These are phyloP conservation scores for Lamprologus sp. DNA, from an alignment of 2,113 vertebrate genomes.

Conservation along the genomic window DNA sequence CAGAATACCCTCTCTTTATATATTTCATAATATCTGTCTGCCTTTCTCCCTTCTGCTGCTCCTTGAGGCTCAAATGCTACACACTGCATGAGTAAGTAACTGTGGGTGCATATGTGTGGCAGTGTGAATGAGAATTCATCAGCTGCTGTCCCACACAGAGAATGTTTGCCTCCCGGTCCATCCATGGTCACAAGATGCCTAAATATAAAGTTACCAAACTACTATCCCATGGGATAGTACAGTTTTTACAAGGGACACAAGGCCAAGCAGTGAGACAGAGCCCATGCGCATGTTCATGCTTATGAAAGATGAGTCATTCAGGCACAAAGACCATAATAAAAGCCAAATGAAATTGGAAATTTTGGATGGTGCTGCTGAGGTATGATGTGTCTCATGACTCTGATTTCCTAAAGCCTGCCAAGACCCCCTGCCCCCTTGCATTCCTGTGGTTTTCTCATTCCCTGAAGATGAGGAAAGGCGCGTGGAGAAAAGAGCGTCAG, in stretches of 20 bases:
- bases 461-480: conserved; percentile 16
- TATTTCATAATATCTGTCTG: not conserved
- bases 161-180: conserved; percentile 26
- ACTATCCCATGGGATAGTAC: not conserved
- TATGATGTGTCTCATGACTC: conserved; percentile 17
- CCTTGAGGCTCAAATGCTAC: conserved; percentile 11
- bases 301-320: not conserved
- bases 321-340: not conserved
- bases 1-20: not conserved
- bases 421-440: conserved; percentile 41
- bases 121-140: conserved; percentile 45
- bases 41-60: not conserved
- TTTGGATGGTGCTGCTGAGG: not conserved
- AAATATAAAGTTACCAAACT: conserved; percentile 44
- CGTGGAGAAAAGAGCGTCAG: conserved; percentile 29
- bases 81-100: conserved; percentile 1
- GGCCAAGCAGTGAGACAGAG: not conserved
- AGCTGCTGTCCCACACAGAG: conserved; percentile 35
- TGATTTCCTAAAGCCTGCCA: conserved; percentile 17
- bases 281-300: not conserved
- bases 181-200: conserved; percentile 35
- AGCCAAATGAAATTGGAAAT: not conserved
- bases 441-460: conserved; percentile 51
- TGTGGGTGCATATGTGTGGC: not conserved
- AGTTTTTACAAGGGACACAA: not conserved